Evolutionary conservation across 2,888 invertebrate species (phyloP).

Genomic region (Drosophila paranaensis): DNA sequence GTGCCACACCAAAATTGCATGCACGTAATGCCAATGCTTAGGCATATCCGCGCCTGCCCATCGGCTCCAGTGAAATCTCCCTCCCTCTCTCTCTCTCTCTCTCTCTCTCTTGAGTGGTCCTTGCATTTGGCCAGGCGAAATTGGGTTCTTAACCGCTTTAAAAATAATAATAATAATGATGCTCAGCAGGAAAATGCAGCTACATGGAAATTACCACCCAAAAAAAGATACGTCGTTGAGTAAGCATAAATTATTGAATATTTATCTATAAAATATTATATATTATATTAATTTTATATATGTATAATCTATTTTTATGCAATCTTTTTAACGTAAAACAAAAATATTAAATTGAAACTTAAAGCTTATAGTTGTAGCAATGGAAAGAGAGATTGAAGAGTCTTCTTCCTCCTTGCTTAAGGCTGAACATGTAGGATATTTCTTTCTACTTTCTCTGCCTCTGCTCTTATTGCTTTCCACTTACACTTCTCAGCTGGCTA

Average conservation of each 20-base stretch:
- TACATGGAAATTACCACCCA: conserved; percentile 22
- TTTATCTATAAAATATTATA: background rate
- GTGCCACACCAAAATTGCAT: conserved; percentile 59
- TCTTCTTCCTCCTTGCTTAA: too few relatives aligned
- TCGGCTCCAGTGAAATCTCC: conserved; percentile 51
- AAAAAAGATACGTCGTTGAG: conserved; percentile 2
- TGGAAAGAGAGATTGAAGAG: too few relatives aligned
- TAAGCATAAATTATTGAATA: background rate
- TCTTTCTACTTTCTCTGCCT: background rate
- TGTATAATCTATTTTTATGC: background rate
- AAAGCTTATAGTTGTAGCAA: too few relatives aligned
- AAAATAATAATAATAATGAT: conserved; percentile 47
- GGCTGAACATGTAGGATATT: too few relatives aligned
- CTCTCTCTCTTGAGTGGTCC: background rate
- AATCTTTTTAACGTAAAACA: too few relatives aligned
- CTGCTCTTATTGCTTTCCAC: background rate
- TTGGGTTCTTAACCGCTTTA: conserved; percentile 41
- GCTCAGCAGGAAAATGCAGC: conserved; percentile 2
- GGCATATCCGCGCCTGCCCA: conserved; percentile 60
- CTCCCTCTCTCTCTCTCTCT: background rate
- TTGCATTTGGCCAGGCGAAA: conserved; percentile 26
- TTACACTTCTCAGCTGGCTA: background rate
- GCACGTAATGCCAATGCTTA: conserved; percentile 72
- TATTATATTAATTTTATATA: background rate
- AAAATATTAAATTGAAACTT: too few relatives aligned